Evolutionary conservation across 2,113 vertebrate genomes (phyloP).

Genomic region (Pygathrix nemaeus): DNA sequence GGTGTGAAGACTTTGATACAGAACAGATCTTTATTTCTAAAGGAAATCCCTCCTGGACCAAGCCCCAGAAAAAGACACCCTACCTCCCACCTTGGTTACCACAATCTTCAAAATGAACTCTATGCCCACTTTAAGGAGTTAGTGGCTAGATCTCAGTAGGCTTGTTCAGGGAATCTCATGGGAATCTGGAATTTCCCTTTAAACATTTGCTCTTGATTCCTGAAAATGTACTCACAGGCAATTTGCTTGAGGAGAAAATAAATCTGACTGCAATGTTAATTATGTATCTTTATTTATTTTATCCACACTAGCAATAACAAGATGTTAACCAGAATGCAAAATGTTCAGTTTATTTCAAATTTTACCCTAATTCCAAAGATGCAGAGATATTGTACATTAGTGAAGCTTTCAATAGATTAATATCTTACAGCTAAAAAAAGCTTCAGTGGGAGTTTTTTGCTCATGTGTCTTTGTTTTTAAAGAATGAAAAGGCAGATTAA

Average conservation of each 20-base stretch:
- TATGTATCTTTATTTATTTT: constrained; percentile 45
- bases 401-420: constrained; percentile 50
- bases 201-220: constrained; percentile 44
- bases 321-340: constrained; percentile 1
- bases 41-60: not conserved
- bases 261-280: constrained; percentile 4
- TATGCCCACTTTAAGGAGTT: not conserved
- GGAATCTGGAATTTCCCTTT: constrained; percentile 1
- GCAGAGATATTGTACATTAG: not conserved
- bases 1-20: not conserved
- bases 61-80: not conserved
- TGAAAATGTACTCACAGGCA: not conserved
- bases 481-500: constrained; percentile 1
- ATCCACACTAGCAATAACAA: not conserved
- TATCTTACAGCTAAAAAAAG: constrained; percentile 40
- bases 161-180: not conserved
- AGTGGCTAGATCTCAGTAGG: not conserved
- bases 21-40: not conserved
- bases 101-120: not conserved
- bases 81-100: not conserved
- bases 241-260: constrained; percentile 23
- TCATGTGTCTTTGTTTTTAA: constrained; percentile 35
- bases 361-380: constrained; percentile 26
- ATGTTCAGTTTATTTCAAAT: not conserved
- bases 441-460: not conserved